Percentiles rank a stretch among this genome's conserved stretches.
phyloP scores from a whole-genome alignment of 2,113 vertebrate genomes.

The Petaurus breviceps region DNA sequence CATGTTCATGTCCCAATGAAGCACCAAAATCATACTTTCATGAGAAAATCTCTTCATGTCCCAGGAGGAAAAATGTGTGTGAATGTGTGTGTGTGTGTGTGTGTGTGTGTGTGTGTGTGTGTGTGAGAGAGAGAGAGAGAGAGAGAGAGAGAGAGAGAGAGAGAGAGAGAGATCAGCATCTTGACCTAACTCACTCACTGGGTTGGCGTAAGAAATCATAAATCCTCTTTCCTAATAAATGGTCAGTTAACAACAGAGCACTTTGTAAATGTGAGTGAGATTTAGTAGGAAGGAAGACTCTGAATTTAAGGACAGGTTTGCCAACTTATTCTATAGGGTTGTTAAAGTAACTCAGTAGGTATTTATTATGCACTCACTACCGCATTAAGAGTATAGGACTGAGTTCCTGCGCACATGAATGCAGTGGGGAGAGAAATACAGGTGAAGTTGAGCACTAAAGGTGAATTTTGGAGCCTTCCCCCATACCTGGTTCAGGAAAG shows the following conservation, averaged over 20 bases:
- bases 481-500: background rate
- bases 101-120: too few species aligned
- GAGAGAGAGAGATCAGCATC: background rate
- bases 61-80: background rate
- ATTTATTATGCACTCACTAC: background rate
- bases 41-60: background rate
- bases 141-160: background rate
- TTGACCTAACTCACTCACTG: background rate
- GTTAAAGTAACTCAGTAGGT: background rate
- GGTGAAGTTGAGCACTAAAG: background rate
- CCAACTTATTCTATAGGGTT: background rate
- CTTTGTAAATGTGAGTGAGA: background rate
- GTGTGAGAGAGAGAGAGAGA: too few species aligned
- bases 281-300: background rate
- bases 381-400: background rate
- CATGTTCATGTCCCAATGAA: background rate
- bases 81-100: too few species aligned
- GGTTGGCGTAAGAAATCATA: background rate
- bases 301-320: background rate
- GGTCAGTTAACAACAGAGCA: background rate
- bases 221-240: background rate
- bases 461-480: background rate
- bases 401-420: background rate
- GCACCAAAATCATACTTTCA: background rate
- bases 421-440: background rate